Percentiles rank a stretch among this genome's conserved stretches.
These are phyloP conservation scores for Mionectes olivaceus DNA, from an alignment of 2,797 vertebrate genomes.

Conservation along the genomic window DNA sequence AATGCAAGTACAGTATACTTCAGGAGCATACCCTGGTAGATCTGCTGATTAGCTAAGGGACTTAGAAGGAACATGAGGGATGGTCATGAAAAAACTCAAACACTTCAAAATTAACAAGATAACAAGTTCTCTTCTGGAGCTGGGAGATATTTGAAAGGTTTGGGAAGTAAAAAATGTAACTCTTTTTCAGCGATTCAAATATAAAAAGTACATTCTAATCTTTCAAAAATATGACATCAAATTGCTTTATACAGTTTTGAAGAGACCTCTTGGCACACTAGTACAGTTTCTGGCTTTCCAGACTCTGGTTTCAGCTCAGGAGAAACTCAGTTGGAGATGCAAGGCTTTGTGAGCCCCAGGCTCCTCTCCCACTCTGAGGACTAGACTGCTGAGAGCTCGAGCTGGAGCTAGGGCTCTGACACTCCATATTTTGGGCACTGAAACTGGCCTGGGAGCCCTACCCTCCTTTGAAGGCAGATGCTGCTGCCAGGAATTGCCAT, in stretches of 20 bases:
- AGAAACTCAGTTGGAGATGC: not conserved
- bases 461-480: not conserved
- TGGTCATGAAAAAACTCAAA: not conserved
- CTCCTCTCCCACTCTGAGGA: not conserved
- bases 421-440: not conserved
- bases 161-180: not conserved
- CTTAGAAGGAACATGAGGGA: not conserved
- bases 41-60: not conserved
- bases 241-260: not conserved
- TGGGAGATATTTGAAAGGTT: not conserved
- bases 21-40: not conserved
- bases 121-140: not conserved
- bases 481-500: not conserved
- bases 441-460: rapidly evolving
- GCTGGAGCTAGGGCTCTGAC: not conserved
- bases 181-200: not conserved
- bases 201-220: not conserved
- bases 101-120: not conserved
- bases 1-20: not conserved
- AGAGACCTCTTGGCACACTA: not conserved
- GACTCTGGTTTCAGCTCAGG: not conserved
- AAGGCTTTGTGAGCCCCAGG: not conserved
- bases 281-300: not conserved
- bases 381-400: not conserved
- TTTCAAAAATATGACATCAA: not conserved